Base-by-base conservation (phyloP, 2,888 invertebrate species). In the Melanophora roralis region DNA sequence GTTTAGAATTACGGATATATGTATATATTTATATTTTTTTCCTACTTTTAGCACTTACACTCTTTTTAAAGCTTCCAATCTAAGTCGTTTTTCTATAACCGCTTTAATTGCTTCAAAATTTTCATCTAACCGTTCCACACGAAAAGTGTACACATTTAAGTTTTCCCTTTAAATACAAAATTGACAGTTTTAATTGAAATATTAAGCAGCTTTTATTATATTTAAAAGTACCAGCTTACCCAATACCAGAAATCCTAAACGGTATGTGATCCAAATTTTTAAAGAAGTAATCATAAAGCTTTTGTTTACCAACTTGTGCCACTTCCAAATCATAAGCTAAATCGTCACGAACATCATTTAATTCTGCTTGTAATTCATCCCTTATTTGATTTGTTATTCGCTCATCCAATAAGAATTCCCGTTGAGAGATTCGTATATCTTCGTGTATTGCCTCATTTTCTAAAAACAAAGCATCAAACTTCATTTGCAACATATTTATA, bases 241-340 rank as follows among this genome's bases (percentile, higher is more conserved):
- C 91, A 45, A 94, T 92, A 1, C 92, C 92, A 59, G 88, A 89
- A 0, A 95, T 89, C 14, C 90, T 90, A 60, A 94, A 92, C 0
- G 94, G 93, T 84, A 92, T 93, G 23, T 93, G 91, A 72, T 94
- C 93, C 38, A 95, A 88, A 8, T 93, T 92, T 75, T 93, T 91
- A 16, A 95, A 92, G 83, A 95, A 95, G 83, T 93, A 92, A 6
- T 92, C 90, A 85, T 92, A 90, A 85, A 95, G 90, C 86, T 95
- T 94, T 23, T 91, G 85, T 14, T 93, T 89, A 1, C 91, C 92
- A 3, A 94, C 86, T 82, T 92, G 92, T 0, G 94, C 94, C 80
- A 93, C 94, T 83, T 94, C 94, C 2, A 94, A 91, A 80, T 94
- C 93, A 85, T 93, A 94, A 0, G 93, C 94, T 36, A 94, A 86